Percentiles rank a stretch among this genome's conserved stretches.
Conservation (phyloP, 2,888 invertebrate genomes). For the Allophyes oxyacanthae region DNA sequence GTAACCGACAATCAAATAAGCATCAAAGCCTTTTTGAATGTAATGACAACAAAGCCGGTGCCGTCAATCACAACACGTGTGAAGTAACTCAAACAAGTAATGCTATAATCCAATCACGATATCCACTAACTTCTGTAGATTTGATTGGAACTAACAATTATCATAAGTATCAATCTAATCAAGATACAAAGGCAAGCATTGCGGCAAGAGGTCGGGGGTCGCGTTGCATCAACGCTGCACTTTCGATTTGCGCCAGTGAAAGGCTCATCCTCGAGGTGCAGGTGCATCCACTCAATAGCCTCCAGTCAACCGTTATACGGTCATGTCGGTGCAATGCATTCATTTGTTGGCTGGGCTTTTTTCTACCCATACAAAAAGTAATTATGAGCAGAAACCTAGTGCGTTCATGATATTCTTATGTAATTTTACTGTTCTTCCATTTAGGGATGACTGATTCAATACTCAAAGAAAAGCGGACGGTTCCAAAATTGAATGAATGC, state of each 20-base stretch:
- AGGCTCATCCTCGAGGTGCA: constrained; percentile 78
- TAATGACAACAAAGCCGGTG: neutral
- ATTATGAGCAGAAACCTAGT: constrained; percentile 54
- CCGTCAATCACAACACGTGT: constrained; percentile 30
- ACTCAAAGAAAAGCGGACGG: no score
- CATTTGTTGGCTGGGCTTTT: constrained; percentile 46
- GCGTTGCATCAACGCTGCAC: constrained; percentile 84
- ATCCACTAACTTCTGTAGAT: constrained; percentile 48
- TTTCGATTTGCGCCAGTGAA: constrained; percentile 86
- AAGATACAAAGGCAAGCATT: constrained; percentile 56
- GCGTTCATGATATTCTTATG: constrained; percentile 7
- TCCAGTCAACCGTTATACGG: constrained; percentile 59
- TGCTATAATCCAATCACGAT: constrained; percentile 36
- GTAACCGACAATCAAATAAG: no score
- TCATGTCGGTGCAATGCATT: constrained; percentile 61
- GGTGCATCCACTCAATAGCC: constrained; percentile 68
- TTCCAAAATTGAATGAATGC: no score
- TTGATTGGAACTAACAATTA: constrained; percentile 55
- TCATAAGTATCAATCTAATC: constrained; percentile 57
- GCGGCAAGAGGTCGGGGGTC: constrained; percentile 75
- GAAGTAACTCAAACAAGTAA: constrained; percentile 32
- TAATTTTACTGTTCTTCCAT: neutral
- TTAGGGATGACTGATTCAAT: neutral
- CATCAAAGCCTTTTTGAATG: no score
- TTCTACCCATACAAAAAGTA: constrained; percentile 48